phyloP scores from a whole-genome alignment of 2,797 vertebrate species.

The Lacerta agilis region DNA sequence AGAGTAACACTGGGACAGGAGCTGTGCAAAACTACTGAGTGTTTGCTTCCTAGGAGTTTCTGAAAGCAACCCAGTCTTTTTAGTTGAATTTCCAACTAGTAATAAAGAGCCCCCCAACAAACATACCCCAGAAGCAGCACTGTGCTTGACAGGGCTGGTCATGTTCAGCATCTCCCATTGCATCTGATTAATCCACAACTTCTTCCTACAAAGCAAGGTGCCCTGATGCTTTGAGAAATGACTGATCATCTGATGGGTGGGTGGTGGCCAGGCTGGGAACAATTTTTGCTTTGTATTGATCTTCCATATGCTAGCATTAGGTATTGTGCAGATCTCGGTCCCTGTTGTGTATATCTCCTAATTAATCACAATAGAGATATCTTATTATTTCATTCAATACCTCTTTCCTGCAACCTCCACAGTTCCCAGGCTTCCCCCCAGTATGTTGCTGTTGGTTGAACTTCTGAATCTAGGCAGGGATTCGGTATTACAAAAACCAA shows the following conservation, averaged over 20 bases:
- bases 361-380: conserved; percentile 54
- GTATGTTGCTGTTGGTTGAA: conserved; percentile 4
- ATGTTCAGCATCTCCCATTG: conserved; percentile 40
- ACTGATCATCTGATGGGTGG: conserved; percentile 62
- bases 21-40: conserved; percentile 55
- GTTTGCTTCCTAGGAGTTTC: conserved; percentile 53
- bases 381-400: accelerated
- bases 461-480: not conserved
- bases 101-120: conserved; percentile 18
- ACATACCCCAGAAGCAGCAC: conserved; percentile 20
- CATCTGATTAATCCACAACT: conserved; percentile 60
- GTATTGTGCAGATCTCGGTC: conserved; percentile 42
- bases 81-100: conserved; percentile 12
- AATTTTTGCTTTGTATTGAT: conserved; percentile 60
- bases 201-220: not conserved
- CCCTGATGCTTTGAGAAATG: conserved; percentile 28
- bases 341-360: conserved; percentile 35
- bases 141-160: conserved; percentile 24
- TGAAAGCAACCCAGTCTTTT: conserved; percentile 36
- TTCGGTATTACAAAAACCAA: conserved; percentile 2
- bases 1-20: conserved; percentile 61
- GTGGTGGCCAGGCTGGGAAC: conserved; percentile 37
- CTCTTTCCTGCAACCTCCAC: not conserved
- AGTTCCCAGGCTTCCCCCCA: not conserved
- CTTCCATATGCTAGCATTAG: conserved; percentile 32